Conservation (phyloP, 1,140 invertebrate species). For the Helicoverpa armigera region DNA sequence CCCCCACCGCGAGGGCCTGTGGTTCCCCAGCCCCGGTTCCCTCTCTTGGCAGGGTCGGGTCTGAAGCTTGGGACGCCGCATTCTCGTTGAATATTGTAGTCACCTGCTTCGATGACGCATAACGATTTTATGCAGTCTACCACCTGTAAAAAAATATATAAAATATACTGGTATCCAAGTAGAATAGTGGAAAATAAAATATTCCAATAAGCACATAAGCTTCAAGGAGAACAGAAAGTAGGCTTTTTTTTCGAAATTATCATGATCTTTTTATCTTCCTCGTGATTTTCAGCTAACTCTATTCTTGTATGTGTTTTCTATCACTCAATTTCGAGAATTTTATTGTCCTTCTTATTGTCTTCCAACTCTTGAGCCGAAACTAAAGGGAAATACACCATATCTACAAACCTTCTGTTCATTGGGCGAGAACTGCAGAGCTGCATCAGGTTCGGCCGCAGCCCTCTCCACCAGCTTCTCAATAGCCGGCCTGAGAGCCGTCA, state of each 20-base stretch:
- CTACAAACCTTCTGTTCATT: conserved; percentile 66
- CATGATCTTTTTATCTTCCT: too few relatives aligned
- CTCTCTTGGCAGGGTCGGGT: conserved; percentile 71
- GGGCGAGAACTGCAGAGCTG: conserved; percentile 69
- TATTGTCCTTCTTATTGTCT: too few relatives aligned
- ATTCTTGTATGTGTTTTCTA: too few relatives aligned
- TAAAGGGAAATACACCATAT: too few relatives aligned
- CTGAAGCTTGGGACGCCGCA: conserved; percentile 71
- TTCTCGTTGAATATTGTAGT: conserved; percentile 89
- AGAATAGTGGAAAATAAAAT: too few relatives aligned
- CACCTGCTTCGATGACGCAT: conserved; percentile 91
- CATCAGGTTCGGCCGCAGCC: conserved; percentile 92
- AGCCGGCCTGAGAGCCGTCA: conserved; percentile 95
- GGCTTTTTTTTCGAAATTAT: too few relatives aligned
- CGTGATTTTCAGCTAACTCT: too few relatives aligned
- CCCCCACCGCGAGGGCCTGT: conserved; percentile 66
- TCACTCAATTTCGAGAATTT: too few relatives aligned
- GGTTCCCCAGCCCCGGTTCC: conserved; percentile 74
- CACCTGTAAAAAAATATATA: conserved; percentile 80
- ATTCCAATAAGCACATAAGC: too few relatives aligned
- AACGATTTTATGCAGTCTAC: conserved; percentile 89
- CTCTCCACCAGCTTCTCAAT: conserved; percentile 94
- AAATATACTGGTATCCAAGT: too few relatives aligned
- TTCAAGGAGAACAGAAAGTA: too few relatives aligned
- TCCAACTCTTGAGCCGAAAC: too few relatives aligned